phyloP scores from a whole-genome alignment of 2,888 invertebrate species.

The Macrophya alboannulata region DNA sequence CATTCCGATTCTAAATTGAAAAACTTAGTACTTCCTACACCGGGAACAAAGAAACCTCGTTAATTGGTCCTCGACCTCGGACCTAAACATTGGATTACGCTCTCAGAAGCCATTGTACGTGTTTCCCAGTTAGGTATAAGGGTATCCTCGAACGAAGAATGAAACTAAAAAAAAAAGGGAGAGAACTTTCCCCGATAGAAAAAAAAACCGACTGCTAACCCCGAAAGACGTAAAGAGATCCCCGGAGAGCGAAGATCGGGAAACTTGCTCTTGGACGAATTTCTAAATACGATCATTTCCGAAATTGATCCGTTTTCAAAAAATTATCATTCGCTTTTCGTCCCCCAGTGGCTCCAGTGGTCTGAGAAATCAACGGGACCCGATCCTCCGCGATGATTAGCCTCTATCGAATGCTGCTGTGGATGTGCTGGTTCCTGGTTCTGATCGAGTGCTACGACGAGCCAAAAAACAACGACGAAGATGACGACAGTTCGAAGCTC shows the following conservation, averaged over 20 bases:
- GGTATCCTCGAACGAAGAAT: slow-evolving; percentile 14
- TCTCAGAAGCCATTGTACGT: slow-evolving; percentile 28
- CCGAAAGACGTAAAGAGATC: no score
- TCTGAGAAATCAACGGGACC: background rate
- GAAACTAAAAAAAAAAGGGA: background rate
- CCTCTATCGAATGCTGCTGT: slow-evolving; percentile 63
- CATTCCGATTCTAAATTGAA: slow-evolving; percentile 10
- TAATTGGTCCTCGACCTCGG: slow-evolving; percentile 44
- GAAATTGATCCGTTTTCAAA: no score
- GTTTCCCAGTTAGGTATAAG: background rate
- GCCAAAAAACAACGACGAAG: slow-evolving; percentile 71
- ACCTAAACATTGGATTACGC: slow-evolving; percentile 45
- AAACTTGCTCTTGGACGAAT: background rate
- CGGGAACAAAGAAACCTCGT: slow-evolving; percentile 29
- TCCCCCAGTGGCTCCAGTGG: no score
- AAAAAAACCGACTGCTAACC: no score
- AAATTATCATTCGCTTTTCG: no score
- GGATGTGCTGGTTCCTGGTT: slow-evolving; percentile 65
- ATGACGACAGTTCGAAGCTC: slow-evolving; percentile 79
- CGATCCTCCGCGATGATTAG: slow-evolving; percentile 62
- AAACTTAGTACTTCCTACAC: slow-evolving; percentile 28
- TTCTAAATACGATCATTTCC: no score
- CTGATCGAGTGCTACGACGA: slow-evolving; percentile 69
- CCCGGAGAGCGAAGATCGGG: background rate
- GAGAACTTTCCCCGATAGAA: background rate